Conservation (phyloP, 2,113 vertebrate genomes). For the Zosterops japonicus region DNA sequence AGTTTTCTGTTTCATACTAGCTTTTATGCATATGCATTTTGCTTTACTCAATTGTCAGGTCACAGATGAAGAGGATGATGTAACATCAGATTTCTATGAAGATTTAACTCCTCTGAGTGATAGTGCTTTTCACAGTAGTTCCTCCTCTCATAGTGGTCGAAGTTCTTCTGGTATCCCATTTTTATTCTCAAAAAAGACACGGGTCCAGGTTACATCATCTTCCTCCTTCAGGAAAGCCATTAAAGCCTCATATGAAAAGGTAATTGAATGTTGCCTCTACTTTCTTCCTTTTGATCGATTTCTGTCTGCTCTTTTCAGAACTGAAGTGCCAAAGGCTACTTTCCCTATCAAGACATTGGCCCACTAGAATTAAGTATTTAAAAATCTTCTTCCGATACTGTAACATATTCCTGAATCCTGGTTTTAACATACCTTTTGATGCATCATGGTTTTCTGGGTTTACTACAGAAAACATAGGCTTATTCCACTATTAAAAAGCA, state of each 20-base stretch:
- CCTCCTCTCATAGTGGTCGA: rapidly evolving
- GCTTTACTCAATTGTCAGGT: conserved; percentile 71
- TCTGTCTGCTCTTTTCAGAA: background rate
- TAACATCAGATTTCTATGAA: conserved; percentile 67
- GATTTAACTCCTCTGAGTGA: conserved; percentile 57
- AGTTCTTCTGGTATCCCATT: background rate
- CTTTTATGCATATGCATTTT: background rate
- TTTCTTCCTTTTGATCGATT: background rate
- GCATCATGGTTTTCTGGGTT: background rate
- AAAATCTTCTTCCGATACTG: background rate
- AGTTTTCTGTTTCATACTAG: background rate
- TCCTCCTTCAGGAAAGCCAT: conserved; percentile 76
- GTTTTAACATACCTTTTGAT: background rate
- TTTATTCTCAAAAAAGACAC: conserved; percentile 22
- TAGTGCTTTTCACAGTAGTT: rapidly evolving
- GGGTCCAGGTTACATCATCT: background rate
- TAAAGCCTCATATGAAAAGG: conserved; percentile 81
- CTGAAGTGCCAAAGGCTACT: background rate
- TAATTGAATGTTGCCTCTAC: background rate
- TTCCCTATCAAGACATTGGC: background rate
- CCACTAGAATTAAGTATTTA: background rate
- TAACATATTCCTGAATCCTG: background rate
- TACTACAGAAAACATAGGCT: background rate
- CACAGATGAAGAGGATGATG: conserved; percentile 74
- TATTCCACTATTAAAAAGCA: background rate